phyloP scores from a whole-genome alignment of 2,113 vertebrate species.

The Chaetorhynchus papuensis region DNA sequence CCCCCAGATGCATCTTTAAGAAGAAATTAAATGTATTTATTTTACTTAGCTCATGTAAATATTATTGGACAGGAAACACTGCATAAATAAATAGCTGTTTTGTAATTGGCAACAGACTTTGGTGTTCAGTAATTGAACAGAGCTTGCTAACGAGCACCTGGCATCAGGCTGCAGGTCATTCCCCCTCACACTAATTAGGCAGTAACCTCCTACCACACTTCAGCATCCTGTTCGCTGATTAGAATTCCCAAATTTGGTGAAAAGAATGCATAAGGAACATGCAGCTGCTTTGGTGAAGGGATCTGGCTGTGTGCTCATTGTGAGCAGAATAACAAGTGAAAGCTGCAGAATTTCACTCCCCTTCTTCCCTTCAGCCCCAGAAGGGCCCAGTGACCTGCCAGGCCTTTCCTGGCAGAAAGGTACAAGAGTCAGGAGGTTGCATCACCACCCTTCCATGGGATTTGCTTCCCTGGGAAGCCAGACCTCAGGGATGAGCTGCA shows the following conservation, averaged over 20 bases:
- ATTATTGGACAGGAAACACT: background rate
- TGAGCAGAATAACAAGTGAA: background rate
- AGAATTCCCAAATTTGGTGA: background rate
- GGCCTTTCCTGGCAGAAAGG: background rate
- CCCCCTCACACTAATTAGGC: background rate
- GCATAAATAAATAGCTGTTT: background rate
- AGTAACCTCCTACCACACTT: background rate
- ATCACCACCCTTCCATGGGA: background rate
- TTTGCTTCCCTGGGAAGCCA: background rate
- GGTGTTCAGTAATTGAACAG: background rate
- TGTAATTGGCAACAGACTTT: background rate
- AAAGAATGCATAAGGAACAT: background rate
- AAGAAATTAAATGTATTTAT: background rate
- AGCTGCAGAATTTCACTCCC: background rate
- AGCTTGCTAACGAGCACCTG: background rate
- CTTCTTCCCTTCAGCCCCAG: background rate
- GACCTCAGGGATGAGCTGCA: background rate
- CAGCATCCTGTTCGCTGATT: background rate
- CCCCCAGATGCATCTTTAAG: background rate
- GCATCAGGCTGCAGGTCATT: background rate
- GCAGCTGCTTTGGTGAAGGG: background rate
- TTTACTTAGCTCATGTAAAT: background rate
- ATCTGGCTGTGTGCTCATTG: background rate
- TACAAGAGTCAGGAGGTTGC: background rate
- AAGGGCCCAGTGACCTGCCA: background rate